phyloP scores from a whole-genome alignment of 1,140 invertebrate genomes.

The Heliconius hermathena region DNA sequence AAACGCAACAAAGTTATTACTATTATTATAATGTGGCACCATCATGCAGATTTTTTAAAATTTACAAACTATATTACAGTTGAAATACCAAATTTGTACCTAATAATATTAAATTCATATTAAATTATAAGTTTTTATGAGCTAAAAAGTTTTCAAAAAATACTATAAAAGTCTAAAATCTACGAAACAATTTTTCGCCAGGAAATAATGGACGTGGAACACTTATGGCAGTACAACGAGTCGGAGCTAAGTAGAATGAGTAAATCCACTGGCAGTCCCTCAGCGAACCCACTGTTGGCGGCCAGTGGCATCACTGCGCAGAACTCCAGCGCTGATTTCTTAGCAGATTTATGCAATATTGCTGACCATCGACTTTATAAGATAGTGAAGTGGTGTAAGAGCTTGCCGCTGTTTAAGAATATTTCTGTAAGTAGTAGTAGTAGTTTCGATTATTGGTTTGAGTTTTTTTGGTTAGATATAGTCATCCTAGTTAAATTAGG shows the following conservation, averaged over 20 bases:
- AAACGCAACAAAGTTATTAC: no score
- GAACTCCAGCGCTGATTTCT: conserved; percentile 90
- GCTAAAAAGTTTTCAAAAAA: no score
- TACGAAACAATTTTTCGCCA: conserved; percentile 65
- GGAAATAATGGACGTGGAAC: conserved; percentile 97
- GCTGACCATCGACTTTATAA: conserved; percentile 98
- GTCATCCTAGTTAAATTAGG: no score
- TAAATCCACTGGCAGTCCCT: conserved; percentile 70
- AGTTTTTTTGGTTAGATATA: no score
- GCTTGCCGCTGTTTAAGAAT: conserved; percentile 97
- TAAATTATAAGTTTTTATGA: no score
- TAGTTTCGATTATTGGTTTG: no score
- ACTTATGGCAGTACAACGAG: conserved; percentile 95
- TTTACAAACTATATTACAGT: no score
- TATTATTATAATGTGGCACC: no score
- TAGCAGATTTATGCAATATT: conserved; percentile 94
- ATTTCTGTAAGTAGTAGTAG: conserved; percentile 91
- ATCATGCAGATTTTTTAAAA: no score
- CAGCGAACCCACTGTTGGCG: conserved; percentile 83
- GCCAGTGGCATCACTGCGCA: conserved; percentile 84
- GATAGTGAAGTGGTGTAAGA: conserved; percentile 99
- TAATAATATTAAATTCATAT: no score
- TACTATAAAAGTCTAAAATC: neutral
- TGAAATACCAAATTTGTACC: no score
- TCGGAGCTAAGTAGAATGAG: conserved; percentile 84